A percentile compares a stretch with the other conserved stretches of the same genome.
These are phyloP conservation scores for Selene dorsalis DNA, from an alignment of 2,797 vertebrate genomes.

Conservation along the genomic window DNA sequence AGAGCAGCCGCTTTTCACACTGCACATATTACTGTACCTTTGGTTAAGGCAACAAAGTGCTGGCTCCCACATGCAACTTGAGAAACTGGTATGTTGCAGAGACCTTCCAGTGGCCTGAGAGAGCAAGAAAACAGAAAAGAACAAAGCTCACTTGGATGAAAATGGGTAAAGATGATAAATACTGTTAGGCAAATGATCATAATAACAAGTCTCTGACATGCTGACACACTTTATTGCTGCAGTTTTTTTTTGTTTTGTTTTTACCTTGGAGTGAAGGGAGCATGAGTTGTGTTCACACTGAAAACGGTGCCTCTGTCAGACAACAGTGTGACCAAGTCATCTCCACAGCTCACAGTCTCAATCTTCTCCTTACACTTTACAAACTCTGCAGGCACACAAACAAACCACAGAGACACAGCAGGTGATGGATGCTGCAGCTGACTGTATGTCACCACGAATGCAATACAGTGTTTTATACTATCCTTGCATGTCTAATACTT, in stretches of 20 bases:
- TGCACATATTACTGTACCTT: conserved; percentile 80
- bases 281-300: conserved; percentile 38
- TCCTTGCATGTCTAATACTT: too few relatives aligned
- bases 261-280: conserved; percentile 50
- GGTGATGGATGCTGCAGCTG: background rate
- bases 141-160: background rate
- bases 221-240: too few relatives aligned
- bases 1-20: background rate
- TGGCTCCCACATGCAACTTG: conserved; percentile 91
- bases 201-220: background rate
- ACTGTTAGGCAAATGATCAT: background rate
- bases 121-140: background rate
- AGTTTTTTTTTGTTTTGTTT: background rate
- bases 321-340: conserved; percentile 67
- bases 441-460: background rate
- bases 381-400: conserved; percentile 56
- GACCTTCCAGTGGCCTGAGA: conserved; percentile 72
- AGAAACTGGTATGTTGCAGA: conserved; percentile 83
- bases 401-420: background rate
- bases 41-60: conserved; percentile 89
- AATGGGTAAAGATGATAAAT: background rate
- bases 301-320: conserved; percentile 51
- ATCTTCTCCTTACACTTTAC: conserved; percentile 53
- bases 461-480: too few relatives aligned
- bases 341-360: conserved; percentile 74